phyloP scores from a whole-genome alignment of 2,797 vertebrate genomes.

The Pempheris klunzingeri region DNA sequence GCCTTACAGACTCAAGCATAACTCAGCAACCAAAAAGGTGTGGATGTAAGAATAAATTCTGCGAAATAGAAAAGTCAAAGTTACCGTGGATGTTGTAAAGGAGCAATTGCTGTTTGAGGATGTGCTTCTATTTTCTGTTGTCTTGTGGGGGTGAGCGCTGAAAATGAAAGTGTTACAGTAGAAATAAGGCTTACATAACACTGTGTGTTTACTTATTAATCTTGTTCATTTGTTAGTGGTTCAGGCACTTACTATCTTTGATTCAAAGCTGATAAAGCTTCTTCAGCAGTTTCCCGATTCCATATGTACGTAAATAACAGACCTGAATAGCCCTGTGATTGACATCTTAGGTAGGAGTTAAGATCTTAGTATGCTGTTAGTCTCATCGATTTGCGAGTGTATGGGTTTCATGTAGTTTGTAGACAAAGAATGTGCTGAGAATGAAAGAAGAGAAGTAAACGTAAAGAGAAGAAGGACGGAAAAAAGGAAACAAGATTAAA shows the following conservation, averaged over 20 bases:
- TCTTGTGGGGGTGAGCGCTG: neutral
- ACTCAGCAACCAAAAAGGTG: neutral
- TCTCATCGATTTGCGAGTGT: conserved; percentile 32
- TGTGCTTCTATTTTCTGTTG: neutral
- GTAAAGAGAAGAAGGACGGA: neutral
- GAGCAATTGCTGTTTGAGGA: too few relatives aligned
- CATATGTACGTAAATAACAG: neutral
- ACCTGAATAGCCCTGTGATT: conserved; percentile 2
- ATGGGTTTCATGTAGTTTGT: conserved; percentile 1
- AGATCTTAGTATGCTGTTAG: conserved; percentile 6
- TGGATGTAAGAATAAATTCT: neutral
- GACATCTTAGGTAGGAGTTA: conserved; percentile 2
- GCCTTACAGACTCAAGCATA: neutral
- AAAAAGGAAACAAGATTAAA: neutral
- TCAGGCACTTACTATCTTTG: neutral
- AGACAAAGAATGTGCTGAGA: neutral
- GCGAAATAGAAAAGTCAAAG: neutral
- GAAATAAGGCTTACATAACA: neutral
- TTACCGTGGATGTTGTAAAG: neutral
- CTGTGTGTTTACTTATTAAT: neutral
- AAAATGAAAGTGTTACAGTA: neutral
- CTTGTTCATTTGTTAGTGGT: neutral
- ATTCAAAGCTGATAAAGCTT: conserved; percentile 11
- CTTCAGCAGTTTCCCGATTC: neutral
- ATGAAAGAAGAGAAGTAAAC: neutral